phyloP scores from a whole-genome alignment of 2,797 vertebrate genomes.

The Ctenopoma multispine region DNA sequence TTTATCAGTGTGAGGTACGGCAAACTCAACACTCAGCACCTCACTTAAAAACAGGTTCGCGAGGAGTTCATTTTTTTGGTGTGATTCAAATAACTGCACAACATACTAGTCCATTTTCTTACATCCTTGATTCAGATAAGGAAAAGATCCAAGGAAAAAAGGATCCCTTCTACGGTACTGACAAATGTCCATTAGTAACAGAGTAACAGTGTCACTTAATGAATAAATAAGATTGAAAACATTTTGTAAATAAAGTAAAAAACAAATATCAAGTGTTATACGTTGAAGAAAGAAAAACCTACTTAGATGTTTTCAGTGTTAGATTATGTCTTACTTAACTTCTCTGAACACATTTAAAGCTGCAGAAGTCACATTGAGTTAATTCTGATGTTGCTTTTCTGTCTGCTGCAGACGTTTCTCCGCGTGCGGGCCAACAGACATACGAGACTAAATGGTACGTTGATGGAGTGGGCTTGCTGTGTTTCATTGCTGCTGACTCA shows the following conservation, averaged over 20 bases:
- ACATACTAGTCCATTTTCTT: neutral
- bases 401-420: conserved; percentile 89
- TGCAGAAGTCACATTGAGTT: neutral
- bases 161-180: neutral
- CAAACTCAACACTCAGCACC: neutral
- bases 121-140: neutral
- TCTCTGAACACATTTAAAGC: neutral
- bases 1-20: conserved; percentile 21
- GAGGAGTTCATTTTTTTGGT: neutral
- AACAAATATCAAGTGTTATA: neutral
- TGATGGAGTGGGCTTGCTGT: conserved; percentile 20
- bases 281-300: too few species aligned
- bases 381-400: neutral
- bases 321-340: too few species aligned
- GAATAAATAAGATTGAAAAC: too few species aligned
- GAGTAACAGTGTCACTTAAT: too few species aligned
- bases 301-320: too few species aligned
- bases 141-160: neutral
- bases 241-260: neutral
- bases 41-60: conserved; percentile 9
- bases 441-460: conserved; percentile 95
- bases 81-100: neutral
- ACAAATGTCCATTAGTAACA: neutral
- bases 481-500: conserved; percentile 39
- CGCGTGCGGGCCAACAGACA: conserved; percentile 96